phyloP scores from a whole-genome alignment of 2,797 vertebrate genomes.

The Adelosebastes latens region DNA sequence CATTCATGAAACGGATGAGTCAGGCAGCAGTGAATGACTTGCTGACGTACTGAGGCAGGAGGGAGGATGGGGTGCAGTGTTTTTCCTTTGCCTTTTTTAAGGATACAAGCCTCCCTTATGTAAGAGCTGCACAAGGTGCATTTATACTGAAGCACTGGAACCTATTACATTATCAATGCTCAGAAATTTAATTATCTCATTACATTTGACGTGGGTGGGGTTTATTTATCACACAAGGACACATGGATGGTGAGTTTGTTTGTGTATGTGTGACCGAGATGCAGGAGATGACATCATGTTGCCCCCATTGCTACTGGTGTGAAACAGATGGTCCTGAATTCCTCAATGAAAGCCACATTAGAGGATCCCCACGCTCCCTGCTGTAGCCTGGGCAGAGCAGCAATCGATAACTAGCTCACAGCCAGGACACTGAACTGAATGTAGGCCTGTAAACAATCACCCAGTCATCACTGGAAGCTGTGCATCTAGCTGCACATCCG shows the following conservation, averaged over 20 bases:
- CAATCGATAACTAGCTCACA: background rate
- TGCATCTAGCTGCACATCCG: background rate
- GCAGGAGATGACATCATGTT: constrained; percentile 48
- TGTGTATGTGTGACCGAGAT: constrained; percentile 22
- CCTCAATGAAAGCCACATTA: constrained; percentile 32
- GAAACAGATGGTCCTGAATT: constrained; percentile 43
- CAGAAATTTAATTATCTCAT: background rate
- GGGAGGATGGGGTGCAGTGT: constrained; percentile 47
- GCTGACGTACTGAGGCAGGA: constrained; percentile 64
- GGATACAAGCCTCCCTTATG: constrained; percentile 34
- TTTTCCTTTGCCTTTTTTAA: constrained; percentile 44
- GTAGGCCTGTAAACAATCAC: background rate
- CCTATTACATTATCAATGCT: background rate
- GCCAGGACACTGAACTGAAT: background rate
- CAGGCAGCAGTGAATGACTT: constrained; percentile 66
- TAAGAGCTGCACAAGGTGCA: constrained; percentile 28
- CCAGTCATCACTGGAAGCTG: background rate
- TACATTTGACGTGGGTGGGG: background rate
- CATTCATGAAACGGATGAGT: constrained; percentile 83
- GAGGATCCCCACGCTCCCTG: background rate
- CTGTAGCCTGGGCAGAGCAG: background rate
- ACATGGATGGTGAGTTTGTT: background rate
- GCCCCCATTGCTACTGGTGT: constrained; percentile 22
- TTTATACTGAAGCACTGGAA: constrained; percentile 1
- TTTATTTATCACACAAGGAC: background rate